A percentile compares a stretch with the other conserved stretches of the same genome.
Evolutionary conservation across 2,113 vertebrate species (phyloP).

Genomic region (Anoura caudifer): DNA sequence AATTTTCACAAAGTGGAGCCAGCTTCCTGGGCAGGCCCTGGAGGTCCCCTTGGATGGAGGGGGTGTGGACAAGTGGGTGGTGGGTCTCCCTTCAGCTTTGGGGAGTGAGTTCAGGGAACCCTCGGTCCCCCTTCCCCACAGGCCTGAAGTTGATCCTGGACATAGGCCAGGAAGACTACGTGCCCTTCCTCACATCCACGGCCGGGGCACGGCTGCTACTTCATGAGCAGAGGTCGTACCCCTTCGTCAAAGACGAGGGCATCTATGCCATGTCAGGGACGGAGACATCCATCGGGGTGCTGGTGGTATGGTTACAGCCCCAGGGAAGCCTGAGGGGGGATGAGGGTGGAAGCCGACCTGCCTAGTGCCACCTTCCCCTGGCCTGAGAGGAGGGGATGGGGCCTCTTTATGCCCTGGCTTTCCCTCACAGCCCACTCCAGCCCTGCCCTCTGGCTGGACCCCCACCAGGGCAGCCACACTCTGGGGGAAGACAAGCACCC

Average conservation of each 20-base stretch:
- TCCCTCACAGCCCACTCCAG: neutral
- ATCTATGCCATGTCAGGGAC: conserved; percentile 84
- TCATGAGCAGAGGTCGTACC: conserved; percentile 84
- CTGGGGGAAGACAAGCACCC: too few relatives aligned
- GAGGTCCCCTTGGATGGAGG: neutral
- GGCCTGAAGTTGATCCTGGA: conserved; percentile 87
- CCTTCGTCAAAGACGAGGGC: conserved; percentile 86
- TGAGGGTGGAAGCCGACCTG: neutral
- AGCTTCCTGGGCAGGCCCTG: neutral
- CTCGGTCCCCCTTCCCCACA: neutral
- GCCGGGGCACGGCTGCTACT: conserved; percentile 84
- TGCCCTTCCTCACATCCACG: conserved; percentile 82
- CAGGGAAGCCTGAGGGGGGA: neutral
- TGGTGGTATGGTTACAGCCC: conserved; percentile 79
- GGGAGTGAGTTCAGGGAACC: neutral
- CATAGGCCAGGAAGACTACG: conserved; percentile 85
- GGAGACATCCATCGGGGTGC: conserved; percentile 86
- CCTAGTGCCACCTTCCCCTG: accelerated
- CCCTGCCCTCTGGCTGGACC: neutral
- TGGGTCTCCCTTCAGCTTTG: neutral
- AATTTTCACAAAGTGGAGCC: neutral
- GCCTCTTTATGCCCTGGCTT: neutral
- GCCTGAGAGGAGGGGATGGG: accelerated
- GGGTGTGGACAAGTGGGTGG: neutral
- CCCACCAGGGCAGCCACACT: accelerated